Conservation (phyloP, 2,797 vertebrate species). For the Gephyroberyx darwinii region DNA sequence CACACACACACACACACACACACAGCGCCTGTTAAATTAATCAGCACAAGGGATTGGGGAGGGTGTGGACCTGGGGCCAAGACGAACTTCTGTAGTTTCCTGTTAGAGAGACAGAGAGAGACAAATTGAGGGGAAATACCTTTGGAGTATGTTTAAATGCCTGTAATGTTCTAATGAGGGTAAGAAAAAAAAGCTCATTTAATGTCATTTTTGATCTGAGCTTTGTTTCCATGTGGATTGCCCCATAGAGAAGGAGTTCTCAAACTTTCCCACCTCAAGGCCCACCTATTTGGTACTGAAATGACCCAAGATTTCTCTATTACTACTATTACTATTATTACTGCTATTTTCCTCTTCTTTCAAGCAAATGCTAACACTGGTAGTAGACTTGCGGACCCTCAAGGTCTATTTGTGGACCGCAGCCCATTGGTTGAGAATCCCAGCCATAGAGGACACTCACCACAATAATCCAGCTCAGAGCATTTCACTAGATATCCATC, state of each 20-base stretch:
- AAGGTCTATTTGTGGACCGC: too few relatives aligned
- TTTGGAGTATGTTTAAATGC: constrained; percentile 32
- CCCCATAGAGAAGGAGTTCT: not conserved
- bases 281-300: too few relatives aligned
- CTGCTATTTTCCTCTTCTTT: too few relatives aligned
- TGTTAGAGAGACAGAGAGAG: not conserved
- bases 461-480: constrained; percentile 15
- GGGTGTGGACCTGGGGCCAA: not conserved
- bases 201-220: not conserved
- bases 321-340: too few relatives aligned
- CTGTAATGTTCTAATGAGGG: not conserved
- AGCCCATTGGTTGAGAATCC: too few relatives aligned
- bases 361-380: too few relatives aligned
- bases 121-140: constrained; percentile 31
- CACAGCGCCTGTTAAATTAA: constrained; percentile 28
- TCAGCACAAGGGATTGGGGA: constrained; percentile 2
- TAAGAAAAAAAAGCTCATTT: not conserved
- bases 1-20: constrained; percentile 9
- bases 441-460: constrained; percentile 1
- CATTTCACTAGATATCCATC: constrained; percentile 5
- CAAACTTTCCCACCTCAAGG: too few relatives aligned
- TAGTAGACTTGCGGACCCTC: too few relatives aligned
- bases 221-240: not conserved
- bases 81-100: constrained; percentile 23
- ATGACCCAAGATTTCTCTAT: too few relatives aligned